These are phyloP conservation scores for Euschistus heros DNA, from an alignment of 1,140 invertebrate species.

Conservation along the genomic window DNA sequence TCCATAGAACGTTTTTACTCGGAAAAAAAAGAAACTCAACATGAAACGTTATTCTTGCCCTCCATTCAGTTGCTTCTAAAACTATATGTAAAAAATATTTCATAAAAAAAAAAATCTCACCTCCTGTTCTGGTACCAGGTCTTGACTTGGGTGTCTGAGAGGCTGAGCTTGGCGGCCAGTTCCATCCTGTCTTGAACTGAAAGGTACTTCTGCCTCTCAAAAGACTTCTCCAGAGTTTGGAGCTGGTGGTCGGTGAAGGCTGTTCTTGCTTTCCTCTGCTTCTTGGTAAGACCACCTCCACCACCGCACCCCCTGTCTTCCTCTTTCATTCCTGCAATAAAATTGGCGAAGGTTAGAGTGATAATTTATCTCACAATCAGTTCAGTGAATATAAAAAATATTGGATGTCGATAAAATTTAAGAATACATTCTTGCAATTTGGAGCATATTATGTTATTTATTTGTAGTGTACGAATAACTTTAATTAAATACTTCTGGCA, in stretches of 20 bases:
- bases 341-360: neutral
- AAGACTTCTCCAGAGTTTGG: slow-evolving; percentile 92
- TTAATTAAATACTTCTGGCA: too few species aligned
- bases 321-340: slow-evolving; percentile 32
- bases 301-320: slow-evolving; percentile 37
- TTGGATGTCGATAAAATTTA: too few species aligned
- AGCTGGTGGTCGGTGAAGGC: slow-evolving; percentile 98
- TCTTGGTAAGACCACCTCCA: slow-evolving; percentile 58
- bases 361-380: too few species aligned
- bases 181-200: slow-evolving; percentile 98
- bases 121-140: slow-evolving; percentile 99
- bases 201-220: slow-evolving; percentile 96
- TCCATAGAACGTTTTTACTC: too few species aligned
- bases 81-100: too few species aligned
- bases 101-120: slow-evolving; percentile 42
- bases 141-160: slow-evolving; percentile 98
- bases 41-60: too few species aligned
- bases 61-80: too few species aligned
- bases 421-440: too few species aligned
- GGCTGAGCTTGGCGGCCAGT: slow-evolving; percentile 85
- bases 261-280: slow-evolving; percentile 92
- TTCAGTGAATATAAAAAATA: too few species aligned
- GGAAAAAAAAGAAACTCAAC: too few species aligned
- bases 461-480: too few species aligned
- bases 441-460: too few species aligned